Conservation (phyloP, 2,888 invertebrate genomes). For the Himalopsyche anomala region DNA sequence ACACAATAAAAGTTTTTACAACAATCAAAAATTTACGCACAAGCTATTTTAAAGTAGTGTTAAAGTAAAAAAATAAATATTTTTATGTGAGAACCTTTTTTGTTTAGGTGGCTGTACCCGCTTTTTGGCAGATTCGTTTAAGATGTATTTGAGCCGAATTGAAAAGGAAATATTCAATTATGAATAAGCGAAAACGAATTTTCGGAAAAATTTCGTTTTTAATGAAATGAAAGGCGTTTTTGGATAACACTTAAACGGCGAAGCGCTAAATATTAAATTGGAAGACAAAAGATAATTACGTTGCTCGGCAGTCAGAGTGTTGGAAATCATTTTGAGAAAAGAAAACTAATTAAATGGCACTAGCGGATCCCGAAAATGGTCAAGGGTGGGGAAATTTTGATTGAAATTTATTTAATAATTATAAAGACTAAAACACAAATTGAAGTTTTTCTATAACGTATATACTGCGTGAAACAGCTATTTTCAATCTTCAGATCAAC, state of each 20-base stretch:
- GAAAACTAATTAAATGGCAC: conserved; percentile 21
- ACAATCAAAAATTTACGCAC: too few species aligned
- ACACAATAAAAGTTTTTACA: too few species aligned
- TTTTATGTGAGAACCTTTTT: conserved; percentile 37
- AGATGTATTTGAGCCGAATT: conserved; percentile 61
- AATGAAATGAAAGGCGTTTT: conserved; percentile 21
- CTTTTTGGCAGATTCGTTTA: conserved; percentile 61
- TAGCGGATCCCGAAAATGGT: background rate
- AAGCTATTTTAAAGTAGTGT: background rate
- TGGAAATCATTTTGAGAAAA: conserved; percentile 17
- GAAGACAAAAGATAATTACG: conserved; percentile 31
- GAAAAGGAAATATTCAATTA: conserved; percentile 62
- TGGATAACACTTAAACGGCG: conserved; percentile 32
- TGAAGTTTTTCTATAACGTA: too few species aligned
- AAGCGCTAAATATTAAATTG: conserved; percentile 39
- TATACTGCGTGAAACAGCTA: too few species aligned
- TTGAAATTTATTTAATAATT: conserved; percentile 7
- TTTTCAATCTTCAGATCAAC: too few species aligned
- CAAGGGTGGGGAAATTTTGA: conserved; percentile 4
- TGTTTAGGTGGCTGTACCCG: conserved; percentile 29
- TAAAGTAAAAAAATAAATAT: background rate
- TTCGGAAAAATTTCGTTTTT: conserved; percentile 49
- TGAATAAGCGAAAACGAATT: conserved; percentile 55
- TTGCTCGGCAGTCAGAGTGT: background rate
- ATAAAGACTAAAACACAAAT: too few species aligned